Conservation (phyloP, 2,797 vertebrate genomes). For the Oceanodroma leucorhoa region DNA sequence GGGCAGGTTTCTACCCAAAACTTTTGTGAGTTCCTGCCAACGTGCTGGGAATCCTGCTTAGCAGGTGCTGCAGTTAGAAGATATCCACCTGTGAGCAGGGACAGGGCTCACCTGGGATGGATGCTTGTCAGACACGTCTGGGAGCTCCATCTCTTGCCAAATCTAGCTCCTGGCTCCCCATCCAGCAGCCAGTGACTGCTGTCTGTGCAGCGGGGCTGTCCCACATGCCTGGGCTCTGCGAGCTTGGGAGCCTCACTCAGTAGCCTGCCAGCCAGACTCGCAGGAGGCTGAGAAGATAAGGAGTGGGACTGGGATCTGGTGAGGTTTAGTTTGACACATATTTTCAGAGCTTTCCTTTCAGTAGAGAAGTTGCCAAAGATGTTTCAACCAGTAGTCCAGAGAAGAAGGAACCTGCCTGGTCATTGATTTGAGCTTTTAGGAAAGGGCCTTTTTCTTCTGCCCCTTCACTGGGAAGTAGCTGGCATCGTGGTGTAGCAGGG, state of each 20-base stretch:
- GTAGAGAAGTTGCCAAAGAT: neutral
- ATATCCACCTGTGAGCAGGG: neutral
- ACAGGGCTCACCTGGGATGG: accelerated
- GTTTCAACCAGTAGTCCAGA: neutral
- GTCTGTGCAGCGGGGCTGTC: neutral
- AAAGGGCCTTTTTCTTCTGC: neutral
- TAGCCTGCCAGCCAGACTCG: accelerated
- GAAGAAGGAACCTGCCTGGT: neutral
- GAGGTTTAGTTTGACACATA: neutral
- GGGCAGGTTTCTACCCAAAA: neutral
- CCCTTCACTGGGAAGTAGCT: neutral
- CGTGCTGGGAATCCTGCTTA: neutral
- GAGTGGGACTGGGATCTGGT: neutral
- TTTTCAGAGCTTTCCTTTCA: neutral
- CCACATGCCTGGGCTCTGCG: neutral
- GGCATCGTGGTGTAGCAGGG: neutral
- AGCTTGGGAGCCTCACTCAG: neutral
- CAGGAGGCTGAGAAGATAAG: neutral
- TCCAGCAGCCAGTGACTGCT: neutral
- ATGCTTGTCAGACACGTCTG: neutral
- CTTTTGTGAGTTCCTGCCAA: neutral
- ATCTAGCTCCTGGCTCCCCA: neutral
- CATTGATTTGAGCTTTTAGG: neutral
- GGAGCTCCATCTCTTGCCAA: neutral
- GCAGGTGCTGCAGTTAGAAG: neutral